Evolutionary conservation across 2,113 vertebrate genomes (phyloP).

Genomic region (Pedionomus torquatus): DNA sequence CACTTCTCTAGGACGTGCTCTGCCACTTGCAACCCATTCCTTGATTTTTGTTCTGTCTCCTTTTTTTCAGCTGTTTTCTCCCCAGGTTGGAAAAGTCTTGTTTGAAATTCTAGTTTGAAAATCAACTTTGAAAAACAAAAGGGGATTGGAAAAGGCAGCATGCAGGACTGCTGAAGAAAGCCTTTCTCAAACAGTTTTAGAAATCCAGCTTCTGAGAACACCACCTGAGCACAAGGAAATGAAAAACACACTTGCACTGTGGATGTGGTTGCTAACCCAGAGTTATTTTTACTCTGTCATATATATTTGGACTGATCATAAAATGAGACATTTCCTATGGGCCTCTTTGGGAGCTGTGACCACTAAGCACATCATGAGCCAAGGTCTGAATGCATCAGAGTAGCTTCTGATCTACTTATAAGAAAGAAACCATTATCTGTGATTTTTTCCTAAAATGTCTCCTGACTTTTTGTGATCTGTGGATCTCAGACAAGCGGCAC

Average conservation of each 20-base stretch:
- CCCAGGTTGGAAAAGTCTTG: not conserved
- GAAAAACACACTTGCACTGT: not conserved
- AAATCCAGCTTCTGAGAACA: not conserved
- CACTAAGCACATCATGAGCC: not conserved
- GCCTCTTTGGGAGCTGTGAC: not conserved
- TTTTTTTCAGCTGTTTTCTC: not conserved
- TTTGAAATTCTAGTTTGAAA: no score
- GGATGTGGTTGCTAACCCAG: not conserved
- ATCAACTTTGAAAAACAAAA: not conserved
- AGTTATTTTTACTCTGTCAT: not conserved
- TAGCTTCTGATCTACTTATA: not conserved
- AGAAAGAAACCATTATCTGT: not conserved
- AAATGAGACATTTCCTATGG: not conserved
- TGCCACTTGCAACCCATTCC: not conserved
- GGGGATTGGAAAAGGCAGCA: not conserved
- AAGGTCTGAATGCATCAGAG: not conserved
- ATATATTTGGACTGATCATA: not conserved
- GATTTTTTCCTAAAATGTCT: not conserved
- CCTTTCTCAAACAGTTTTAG: not conserved
- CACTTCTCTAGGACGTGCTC: not conserved
- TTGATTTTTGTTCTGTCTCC: not conserved
- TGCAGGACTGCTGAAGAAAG: not conserved
- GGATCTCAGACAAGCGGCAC: not conserved
- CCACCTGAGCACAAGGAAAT: not conserved
- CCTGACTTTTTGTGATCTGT: not conserved